Evolutionary conservation across 2,797 vertebrate species (phyloP).

Genomic region (Pantherophis alleghaniensis): DNA sequence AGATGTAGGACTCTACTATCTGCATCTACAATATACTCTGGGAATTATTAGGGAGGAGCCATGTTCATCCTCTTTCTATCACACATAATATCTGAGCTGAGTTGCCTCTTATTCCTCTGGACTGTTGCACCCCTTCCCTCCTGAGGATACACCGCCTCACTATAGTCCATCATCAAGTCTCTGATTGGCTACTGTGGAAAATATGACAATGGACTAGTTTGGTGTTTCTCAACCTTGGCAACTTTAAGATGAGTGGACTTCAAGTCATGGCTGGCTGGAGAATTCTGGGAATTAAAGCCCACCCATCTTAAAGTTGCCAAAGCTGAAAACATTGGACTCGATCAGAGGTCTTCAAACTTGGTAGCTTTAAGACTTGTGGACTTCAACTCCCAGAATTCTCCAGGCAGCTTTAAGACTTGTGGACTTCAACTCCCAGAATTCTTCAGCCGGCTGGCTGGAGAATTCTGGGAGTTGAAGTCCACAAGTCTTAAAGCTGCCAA

Average conservation of each 20-base stretch:
- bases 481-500: neutral
- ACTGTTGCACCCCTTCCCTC: neutral
- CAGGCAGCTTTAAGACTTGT: neutral
- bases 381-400: neutral
- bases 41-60: neutral
- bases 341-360: neutral
- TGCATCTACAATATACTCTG: neutral
- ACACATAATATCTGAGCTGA: neutral
- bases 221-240: neutral
- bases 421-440: neutral
- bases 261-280: neutral
- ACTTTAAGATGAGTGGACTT: neutral
- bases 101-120: neutral
- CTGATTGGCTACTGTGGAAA: neutral
- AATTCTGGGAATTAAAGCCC: neutral
- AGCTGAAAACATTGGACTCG: too few relatives aligned
- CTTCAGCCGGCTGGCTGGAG: too few relatives aligned
- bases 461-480: neutral
- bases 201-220: neutral
- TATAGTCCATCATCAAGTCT: neutral
- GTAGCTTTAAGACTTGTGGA: neutral
- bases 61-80: neutral
- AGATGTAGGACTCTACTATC: neutral
- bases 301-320: neutral
- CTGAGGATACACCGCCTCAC: neutral